Base-by-base conservation (phyloP, 2,113 vertebrate genomes). In the Cynoglossus semilaevis region DNA sequence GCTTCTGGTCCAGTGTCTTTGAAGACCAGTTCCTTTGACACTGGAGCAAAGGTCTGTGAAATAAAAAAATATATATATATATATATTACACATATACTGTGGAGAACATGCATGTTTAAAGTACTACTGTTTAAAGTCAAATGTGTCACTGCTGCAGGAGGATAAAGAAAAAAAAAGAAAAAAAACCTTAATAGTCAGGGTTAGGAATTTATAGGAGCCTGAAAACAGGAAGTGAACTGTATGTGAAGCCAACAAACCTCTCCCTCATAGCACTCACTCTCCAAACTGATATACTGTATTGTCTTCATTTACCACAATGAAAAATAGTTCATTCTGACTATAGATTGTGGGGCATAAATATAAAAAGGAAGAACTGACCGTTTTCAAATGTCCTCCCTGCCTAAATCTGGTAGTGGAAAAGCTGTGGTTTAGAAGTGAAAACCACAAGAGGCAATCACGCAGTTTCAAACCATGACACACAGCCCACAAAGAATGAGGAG, bases 151-250 rank as follows among this genome's bases (percentile, higher is more conserved):
- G 13, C 69, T 29, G 22, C 22, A 29, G 22, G 6, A 40, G 36
- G 37, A 29, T 54, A 67, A 71, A 62, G 57, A 53, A n/a, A n/a
- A n/a, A n/a, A n/a, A n/a, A n/a, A n/a, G n/a, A n/a, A n/a, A n/a
- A n/a, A 81, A 78, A 68, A 9, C 12, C 67, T 55, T 64, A 65
- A 66, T 70, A 29, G 29, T 15, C 17, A 74, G 46, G 37, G 64
- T 63, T 8, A 58, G 67, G 77, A 63, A 74, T 75, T 66, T 72
- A 29, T 43, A 48, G n/a, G 53, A 58, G 50, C 16, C 11, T 18
- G 15, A 79, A 73, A 68, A 77, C 68, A 82, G 75, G 73, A 84
- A 79, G 57, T 22, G 16, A 70, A 55, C 45, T 5, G 2, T n/a
- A n/a, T 9, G 19, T 51, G 48, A 68, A 13, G 63, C 65, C 34